Base-by-base conservation (phyloP, 2,888 invertebrate species). In the Eledona agricola region DNA sequence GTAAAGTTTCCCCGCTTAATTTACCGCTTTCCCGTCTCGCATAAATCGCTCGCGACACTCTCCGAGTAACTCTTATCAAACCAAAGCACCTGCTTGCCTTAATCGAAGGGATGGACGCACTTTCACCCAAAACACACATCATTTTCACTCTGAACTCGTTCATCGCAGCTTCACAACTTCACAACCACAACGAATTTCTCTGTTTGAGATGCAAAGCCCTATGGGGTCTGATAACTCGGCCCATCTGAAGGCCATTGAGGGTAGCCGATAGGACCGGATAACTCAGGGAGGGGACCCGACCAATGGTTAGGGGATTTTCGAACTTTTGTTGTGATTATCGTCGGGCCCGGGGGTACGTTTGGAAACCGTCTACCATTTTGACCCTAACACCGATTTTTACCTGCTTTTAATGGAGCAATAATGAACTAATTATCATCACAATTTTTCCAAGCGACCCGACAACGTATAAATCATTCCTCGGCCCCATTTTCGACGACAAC, bases 171-270 rank as follows among this genome's bases (percentile, higher is more conserved):
- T 63, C 60, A 72, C 71, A 71, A 72, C 71, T 71, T 72, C 65
- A 64, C 67, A n/a, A n/a, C n/a, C n/a, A n/a, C n/a, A n/a, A n/a
- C n/a, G n/a, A n/a, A n/a, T n/a, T 69, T 65, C 65, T 64, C 67
- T 70, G 63, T 62, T 63, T 68, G 66, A 63, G 60, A 45, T 55
- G 57, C 50, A 57, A 54, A 55, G 58, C 58, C 45, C 51, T 59
- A 59, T 56, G 61, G 62, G 58, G 56, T 50, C 49, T 37, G 59
- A 59, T 59, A 57, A 55, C 58, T 51, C 46, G 66, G 62, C 65
- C 65, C 58, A 64, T 67, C 64, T 65, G 67, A 66, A 65, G 68
- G 65, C 69, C 71, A 71, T 70, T 65, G 67, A 66, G 70, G 69
- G 67, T 67, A 62, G 66, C 65, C 69, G 67, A 69, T 69, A 69